Percentiles rank a stretch among this genome's conserved stretches.
These are phyloP conservation scores for Marronus borbonicus DNA, from an alignment of 2,888 invertebrate genomes.

Conservation along the genomic window DNA sequence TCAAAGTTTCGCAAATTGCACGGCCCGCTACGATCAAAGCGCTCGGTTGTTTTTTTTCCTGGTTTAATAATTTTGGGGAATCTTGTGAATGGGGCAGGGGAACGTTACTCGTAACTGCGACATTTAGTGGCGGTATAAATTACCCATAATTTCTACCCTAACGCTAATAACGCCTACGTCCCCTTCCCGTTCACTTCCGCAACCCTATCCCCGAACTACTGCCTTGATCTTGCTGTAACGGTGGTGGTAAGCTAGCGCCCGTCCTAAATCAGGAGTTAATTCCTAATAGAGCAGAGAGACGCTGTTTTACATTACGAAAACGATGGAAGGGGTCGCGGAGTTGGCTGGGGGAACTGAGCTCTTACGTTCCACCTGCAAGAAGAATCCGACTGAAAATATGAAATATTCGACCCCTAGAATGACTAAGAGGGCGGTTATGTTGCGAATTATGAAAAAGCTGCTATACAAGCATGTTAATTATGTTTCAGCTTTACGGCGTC, in stretches of 20 bases:
- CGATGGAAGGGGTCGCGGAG: background rate
- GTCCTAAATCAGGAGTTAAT: conserved; percentile 60
- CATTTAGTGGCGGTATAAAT: conserved; percentile 59
- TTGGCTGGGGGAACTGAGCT: too few relatives aligned
- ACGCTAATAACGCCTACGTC: conserved; percentile 56
- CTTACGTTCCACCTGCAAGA: background rate
- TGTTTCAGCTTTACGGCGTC: background rate
- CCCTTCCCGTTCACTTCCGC: background rate
- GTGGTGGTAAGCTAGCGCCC: conserved; percentile 38
- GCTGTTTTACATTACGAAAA: conserved; percentile 14
- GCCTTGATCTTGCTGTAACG: too few relatives aligned
- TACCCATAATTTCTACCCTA: conserved; percentile 58
- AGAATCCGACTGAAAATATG: conserved; percentile 38
- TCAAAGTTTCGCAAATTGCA: conserved; percentile 16
- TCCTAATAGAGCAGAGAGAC: conserved; percentile 57
- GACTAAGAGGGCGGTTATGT: background rate
- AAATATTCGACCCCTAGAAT: conserved; percentile 22
- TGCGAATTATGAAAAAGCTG: background rate
- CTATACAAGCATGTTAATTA: conserved; percentile 16
- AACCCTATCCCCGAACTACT: too few relatives aligned
- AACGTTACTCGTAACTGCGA: conserved; percentile 51
- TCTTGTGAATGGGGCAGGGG: conserved; percentile 16
- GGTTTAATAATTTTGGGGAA: conserved; percentile 13
- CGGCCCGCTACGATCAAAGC: background rate
- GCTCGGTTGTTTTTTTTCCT: background rate